Percentiles rank a stretch among this genome's conserved stretches.
Conservation (phyloP, 2,888 invertebrate species). For the Villa cingulata region DNA sequence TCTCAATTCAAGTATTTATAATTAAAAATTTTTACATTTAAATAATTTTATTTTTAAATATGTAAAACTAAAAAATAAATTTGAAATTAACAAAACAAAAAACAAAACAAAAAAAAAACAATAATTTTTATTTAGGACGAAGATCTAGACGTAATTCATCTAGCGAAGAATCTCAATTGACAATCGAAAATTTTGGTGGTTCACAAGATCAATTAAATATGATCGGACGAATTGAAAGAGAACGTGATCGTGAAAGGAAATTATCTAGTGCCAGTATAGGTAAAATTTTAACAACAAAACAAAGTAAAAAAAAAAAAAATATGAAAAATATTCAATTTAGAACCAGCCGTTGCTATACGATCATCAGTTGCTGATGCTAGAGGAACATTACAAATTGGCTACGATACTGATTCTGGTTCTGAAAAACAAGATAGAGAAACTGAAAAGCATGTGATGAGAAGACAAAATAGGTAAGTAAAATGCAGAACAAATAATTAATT, state of each 20-base stretch:
- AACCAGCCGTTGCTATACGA: constrained; percentile 55
- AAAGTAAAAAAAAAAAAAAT: too few relatives aligned
- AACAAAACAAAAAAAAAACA: not conserved
- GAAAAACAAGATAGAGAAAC: constrained; percentile 49
- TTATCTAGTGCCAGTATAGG: constrained; percentile 34
- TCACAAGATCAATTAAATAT: constrained; percentile 80
- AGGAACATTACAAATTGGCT: constrained; percentile 54
- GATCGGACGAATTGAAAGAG: constrained; percentile 63
- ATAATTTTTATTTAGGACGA: constrained; percentile 47
- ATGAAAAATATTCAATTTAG: constrained; percentile 20
- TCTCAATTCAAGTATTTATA: too few relatives aligned
- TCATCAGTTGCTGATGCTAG: constrained; percentile 64
- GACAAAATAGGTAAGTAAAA: constrained; percentile 44
- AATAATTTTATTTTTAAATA: too few relatives aligned
- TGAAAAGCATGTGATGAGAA: constrained; percentile 42
- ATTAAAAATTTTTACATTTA: too few relatives aligned
- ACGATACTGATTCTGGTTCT: constrained; percentile 45
- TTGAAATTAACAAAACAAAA: too few relatives aligned
- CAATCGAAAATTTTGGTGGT: constrained; percentile 86
- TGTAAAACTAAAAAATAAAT: too few relatives aligned
- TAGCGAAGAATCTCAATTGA: constrained; percentile 76
- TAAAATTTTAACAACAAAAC: too few relatives aligned
- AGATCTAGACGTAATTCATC: constrained; percentile 73
- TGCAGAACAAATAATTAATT: too few relatives aligned
- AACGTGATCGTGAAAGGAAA: constrained; percentile 33